These are phyloP conservation scores for Elaeidobius kamerunicus DNA, from an alignment of 2,888 invertebrate genomes.

Conservation along the genomic window DNA sequence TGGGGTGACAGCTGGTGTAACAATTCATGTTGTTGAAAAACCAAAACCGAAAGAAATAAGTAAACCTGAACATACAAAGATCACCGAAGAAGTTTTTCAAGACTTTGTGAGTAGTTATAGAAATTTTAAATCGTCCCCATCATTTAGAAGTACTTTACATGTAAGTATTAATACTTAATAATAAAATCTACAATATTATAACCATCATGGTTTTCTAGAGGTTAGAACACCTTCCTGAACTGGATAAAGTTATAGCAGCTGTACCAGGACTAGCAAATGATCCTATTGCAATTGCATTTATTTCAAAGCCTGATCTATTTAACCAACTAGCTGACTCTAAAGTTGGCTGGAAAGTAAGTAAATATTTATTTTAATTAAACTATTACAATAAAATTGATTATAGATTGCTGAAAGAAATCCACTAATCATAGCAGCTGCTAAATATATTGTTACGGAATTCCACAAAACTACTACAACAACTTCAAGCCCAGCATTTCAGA, in stretches of 20 bases:
- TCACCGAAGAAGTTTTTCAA: constrained; percentile 60
- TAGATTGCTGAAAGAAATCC: constrained; percentile 65
- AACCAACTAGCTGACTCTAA: constrained; percentile 66
- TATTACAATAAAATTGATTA: constrained; percentile 1
- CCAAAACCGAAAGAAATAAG: constrained; percentile 42
- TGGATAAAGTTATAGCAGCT: constrained; percentile 68
- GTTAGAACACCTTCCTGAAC: constrained; percentile 50
- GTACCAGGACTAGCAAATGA: constrained; percentile 69
- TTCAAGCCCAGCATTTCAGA: constrained; percentile 49
- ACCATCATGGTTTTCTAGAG: too few relatives aligned
- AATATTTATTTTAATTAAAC: neutral
- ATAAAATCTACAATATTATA: too few relatives aligned
- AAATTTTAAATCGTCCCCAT: constrained; percentile 58
- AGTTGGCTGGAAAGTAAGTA: constrained; percentile 56
- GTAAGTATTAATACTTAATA: constrained; percentile 47
- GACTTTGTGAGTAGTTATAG: constrained; percentile 62
- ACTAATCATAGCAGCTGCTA: constrained; percentile 65
- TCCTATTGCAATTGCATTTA: constrained; percentile 68
- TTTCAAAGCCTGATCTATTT: constrained; percentile 75
- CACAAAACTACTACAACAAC: constrained; percentile 54
- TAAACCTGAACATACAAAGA: constrained; percentile 48
- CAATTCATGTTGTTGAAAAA: constrained; percentile 56
- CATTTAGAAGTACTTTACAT: constrained; percentile 65
- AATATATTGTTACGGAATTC: constrained; percentile 57
- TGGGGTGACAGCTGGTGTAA: constrained; percentile 59